A percentile compares a stretch with the other conserved stretches of the same genome.
These are phyloP conservation scores for Natrix natrix DNA, from an alignment of 2,797 vertebrate species.

Conservation along the genomic window DNA sequence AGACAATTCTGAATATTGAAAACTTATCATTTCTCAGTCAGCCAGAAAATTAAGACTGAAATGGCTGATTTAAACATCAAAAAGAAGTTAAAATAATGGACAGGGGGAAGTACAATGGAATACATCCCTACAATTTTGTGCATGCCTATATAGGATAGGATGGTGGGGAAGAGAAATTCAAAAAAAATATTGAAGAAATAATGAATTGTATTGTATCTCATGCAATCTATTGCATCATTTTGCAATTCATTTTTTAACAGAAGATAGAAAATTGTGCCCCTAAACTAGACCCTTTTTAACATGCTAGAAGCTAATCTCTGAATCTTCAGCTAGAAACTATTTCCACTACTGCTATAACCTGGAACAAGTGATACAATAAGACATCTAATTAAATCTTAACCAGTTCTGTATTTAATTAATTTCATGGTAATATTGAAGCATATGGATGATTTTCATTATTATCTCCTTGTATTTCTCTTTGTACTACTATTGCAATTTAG, in stretches of 20 bases:
- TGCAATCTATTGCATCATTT: neutral
- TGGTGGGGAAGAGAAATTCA: neutral
- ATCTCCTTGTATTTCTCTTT: neutral
- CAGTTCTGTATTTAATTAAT: neutral
- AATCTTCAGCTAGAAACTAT: neutral
- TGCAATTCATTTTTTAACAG: neutral
- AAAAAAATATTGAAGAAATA: neutral
- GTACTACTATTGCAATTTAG: neutral
- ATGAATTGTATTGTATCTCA: neutral
- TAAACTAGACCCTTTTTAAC: neutral
- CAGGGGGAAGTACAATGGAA: neutral
- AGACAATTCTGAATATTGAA: neutral
- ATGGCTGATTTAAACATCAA: neutral
- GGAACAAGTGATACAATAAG: neutral
- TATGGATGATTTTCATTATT: neutral
- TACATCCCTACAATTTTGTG: neutral
- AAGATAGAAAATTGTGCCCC: neutral
- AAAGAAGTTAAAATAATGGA: neutral
- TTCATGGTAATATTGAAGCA: neutral
- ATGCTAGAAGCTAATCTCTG: neutral
- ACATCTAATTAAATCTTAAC: neutral
- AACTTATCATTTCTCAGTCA: neutral
- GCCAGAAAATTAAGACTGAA: conserved; percentile 21
- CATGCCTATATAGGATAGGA: neutral
- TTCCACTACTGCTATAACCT: neutral